Base-by-base conservation (phyloP, 2,113 vertebrate species). In the Danionella cerebrum region DNA sequence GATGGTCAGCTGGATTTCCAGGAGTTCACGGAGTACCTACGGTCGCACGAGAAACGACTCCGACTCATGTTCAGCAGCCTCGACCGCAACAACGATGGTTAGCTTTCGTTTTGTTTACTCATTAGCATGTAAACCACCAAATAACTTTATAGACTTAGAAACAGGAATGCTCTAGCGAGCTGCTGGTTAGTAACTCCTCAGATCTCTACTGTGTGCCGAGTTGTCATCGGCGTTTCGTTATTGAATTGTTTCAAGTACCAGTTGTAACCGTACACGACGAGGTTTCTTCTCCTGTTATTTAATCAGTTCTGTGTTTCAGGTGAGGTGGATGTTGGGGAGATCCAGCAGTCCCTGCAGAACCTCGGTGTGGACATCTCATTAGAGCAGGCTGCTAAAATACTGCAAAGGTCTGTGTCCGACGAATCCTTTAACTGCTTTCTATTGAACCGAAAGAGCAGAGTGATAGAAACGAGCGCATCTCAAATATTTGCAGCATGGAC, bases 21-120 rank as follows among this genome's bases (percentile, higher is more conserved):
- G 27, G 94, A 96, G 78, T 96, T 96, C 70, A 77, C 73, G 0
- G 76, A 77, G 12, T 96, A 90, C 71, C 85, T 96, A 36, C 84
- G 81, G 10, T 73, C 84, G 3, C 87, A 93, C 0, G 94, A 96
- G 72, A 89, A 88, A 54, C 82, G 89, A 25, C 87, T 96, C 16
- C 85, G 85, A 45, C 80, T 93, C 68, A 91, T 94, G 85, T 96
- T 96, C 78, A 84, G 78, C 36, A 91, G 83, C 51, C 77, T 96
- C 48, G 93, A 96, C 83, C 84, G 72, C 54, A 96, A 96, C 82
- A 85, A 92, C 31, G 93, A 96, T 0, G 93, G 92, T 94, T 54
- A 45, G 78, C 8, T 18, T 8, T 44, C 14, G 16, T 7, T 41
- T 50, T 50, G 13, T n/a, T n/a, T n/a, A n/a, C n/a, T 1, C 21